Conservation (phyloP, 1,140 invertebrate species). For the Lepidurus apus region DNA sequence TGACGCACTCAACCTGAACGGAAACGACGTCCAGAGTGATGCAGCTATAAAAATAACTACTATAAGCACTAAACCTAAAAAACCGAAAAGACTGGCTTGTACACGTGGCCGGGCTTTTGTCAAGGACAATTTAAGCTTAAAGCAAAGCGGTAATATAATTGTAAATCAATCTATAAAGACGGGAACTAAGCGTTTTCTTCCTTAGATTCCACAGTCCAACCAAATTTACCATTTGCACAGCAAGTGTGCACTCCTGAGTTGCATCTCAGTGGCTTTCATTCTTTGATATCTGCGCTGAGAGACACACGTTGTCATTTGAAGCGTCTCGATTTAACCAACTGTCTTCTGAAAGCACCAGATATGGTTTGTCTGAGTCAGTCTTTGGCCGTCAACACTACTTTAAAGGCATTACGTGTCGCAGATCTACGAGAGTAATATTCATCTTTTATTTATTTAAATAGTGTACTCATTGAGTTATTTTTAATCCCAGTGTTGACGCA, state of each 20-base stretch:
- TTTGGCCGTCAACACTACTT: not conserved
- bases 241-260: not conserved
- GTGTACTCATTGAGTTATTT: not conserved
- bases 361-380: slow-evolving; percentile 30
- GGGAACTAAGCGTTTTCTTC: not conserved
- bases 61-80: not conserved
- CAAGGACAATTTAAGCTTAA: not conserved
- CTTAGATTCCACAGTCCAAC: not conserved
- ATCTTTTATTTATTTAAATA: not conserved
- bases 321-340: slow-evolving; percentile 29
- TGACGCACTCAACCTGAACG: not conserved
- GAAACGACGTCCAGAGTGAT: not conserved
- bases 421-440: slow-evolving; percentile 28
- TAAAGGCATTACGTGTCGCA: slow-evolving; percentile 24
- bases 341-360: slow-evolving; percentile 26
- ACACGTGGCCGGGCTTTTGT: not conserved
- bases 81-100: not conserved
- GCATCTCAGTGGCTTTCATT: slow-evolving; percentile 33
- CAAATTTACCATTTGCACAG: not conserved
- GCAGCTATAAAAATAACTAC: not conserved
- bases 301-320: not conserved
- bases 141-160: not conserved
- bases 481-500: slow-evolving; percentile 25
- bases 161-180: not conserved
- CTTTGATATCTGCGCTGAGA: slow-evolving; percentile 20